Percentiles rank a stretch among this genome's conserved stretches.
These are phyloP conservation scores for Paralvinella palmiformis DNA, from an alignment of 1,140 invertebrate genomes.

Conservation along the genomic window DNA sequence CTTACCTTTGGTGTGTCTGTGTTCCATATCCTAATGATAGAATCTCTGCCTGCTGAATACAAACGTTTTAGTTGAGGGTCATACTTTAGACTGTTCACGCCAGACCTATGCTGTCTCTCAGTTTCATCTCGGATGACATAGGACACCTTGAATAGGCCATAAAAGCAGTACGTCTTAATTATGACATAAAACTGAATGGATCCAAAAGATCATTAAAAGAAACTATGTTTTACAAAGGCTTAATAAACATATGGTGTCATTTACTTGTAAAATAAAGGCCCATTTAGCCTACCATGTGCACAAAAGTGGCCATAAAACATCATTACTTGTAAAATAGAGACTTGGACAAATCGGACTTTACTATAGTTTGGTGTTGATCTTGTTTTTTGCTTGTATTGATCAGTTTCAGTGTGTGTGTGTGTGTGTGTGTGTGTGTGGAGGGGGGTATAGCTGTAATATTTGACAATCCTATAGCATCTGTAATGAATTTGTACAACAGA, in stretches of 20 bases:
- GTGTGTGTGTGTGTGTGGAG: background rate
- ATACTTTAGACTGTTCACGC: slow-evolving; percentile 91
- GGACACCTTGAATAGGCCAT: slow-evolving; percentile 68
- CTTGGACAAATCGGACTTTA: background rate
- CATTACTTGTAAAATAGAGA: background rate
- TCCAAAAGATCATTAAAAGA: background rate
- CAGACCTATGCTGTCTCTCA: slow-evolving; percentile 87
- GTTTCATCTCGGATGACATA: slow-evolving; percentile 96
- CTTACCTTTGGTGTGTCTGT: slow-evolving; percentile 39
- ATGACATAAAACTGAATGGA: background rate
- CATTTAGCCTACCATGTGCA: background rate
- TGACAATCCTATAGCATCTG: too few relatives aligned
- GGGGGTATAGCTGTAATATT: background rate
- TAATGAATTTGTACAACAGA: too few relatives aligned
- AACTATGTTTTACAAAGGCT: background rate
- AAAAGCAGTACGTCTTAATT: background rate
- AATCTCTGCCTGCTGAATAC: slow-evolving; percentile 96
- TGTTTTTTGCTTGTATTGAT: background rate
- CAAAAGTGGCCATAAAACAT: background rate
- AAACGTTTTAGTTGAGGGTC: slow-evolving; percentile 80
- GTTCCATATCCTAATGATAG: slow-evolving; percentile 97
- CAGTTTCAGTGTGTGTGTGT: background rate
- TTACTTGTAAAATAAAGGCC: background rate
- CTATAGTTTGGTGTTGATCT: background rate
- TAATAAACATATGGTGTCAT: slow-evolving; percentile 9